A percentile compares a stretch with the other conserved stretches of the same genome.
phyloP scores from a whole-genome alignment of 2,113 vertebrate genomes.

The Ancistrus triradiatus region DNA sequence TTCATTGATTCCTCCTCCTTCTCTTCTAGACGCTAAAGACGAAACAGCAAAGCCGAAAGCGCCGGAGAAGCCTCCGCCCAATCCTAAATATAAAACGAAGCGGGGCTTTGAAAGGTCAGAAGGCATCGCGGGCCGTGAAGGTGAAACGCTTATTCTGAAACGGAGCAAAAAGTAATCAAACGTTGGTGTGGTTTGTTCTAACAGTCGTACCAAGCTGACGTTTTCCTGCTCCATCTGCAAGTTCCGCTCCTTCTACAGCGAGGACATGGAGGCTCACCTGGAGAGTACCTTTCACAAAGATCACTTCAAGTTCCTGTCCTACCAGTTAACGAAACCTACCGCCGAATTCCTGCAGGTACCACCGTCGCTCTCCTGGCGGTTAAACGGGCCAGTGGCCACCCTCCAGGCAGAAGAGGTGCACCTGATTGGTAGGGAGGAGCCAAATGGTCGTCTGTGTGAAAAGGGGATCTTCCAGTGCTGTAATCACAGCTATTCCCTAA shows the following conservation, averaged over 20 bases:
- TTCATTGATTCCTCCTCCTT: neutral
- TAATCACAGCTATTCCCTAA: too few relatives aligned
- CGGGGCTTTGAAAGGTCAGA: conserved; percentile 86
- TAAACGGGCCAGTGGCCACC: too few relatives aligned
- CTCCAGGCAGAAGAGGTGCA: too few relatives aligned
- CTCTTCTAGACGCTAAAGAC: conserved; percentile 24
- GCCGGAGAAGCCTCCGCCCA: conserved; percentile 58
- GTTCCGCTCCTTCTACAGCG: conserved; percentile 88
- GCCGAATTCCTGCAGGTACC: conserved; percentile 91
- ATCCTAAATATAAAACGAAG: conserved; percentile 70
- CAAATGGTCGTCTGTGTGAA: too few relatives aligned
- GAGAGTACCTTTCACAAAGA: conserved; percentile 92
- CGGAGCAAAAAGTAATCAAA: neutral
- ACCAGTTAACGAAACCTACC: conserved; percentile 82
- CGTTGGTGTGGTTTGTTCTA: neutral
- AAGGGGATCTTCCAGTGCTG: too few relatives aligned
- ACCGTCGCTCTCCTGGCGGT: too few relatives aligned
- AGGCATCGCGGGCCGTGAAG: too few relatives aligned
- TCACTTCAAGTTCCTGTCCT: conserved; percentile 84
- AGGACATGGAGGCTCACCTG: conserved; percentile 83
- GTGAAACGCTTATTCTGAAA: neutral
- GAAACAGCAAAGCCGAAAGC: conserved; percentile 70
- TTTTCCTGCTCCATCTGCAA: conserved; percentile 92
- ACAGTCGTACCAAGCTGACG: conserved; percentile 72
- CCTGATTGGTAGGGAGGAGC: too few relatives aligned